A percentile compares a stretch with the other conserved stretches of the same genome.
Conservation (phyloP, 1,140 invertebrate species). For the Asbolus verrucosus region DNA sequence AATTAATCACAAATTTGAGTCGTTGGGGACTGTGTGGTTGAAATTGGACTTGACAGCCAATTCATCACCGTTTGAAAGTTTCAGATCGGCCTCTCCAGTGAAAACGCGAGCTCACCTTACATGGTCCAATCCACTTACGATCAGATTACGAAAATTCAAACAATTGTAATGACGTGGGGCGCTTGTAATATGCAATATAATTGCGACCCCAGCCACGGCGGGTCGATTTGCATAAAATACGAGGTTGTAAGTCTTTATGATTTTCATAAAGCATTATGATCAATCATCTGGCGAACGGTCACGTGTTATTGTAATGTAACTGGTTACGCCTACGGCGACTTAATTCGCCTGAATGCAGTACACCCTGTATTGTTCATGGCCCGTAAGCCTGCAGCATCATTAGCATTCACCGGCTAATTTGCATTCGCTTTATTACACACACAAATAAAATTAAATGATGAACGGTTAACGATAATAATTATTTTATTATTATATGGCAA, state of each 20-base stretch:
- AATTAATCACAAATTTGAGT: too few relatives aligned
- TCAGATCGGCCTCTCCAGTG: too few relatives aligned
- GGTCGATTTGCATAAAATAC: conserved; percentile 39
- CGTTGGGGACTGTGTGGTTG: too few relatives aligned
- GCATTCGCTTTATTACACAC: conserved; percentile 16
- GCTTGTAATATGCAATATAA: too few relatives aligned
- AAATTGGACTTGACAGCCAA: too few relatives aligned
- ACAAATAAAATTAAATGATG: not conserved
- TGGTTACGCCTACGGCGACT: conserved; percentile 15
- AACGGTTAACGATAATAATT: not conserved
- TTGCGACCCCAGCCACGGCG: not conserved
- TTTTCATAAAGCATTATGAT: conserved; percentile 33
- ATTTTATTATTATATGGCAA: conserved; percentile 13
- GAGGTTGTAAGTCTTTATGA: not conserved
- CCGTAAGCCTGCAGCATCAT: not conserved
- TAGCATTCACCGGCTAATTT: conserved; percentile 18
- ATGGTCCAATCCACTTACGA: too few relatives aligned
- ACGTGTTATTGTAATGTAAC: conserved; percentile 36
- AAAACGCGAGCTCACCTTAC: too few relatives aligned
- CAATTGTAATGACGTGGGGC: not conserved
- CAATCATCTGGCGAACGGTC: conserved; percentile 32
- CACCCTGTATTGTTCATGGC: conserved; percentile 15
- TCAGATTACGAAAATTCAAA: too few relatives aligned
- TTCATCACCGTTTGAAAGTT: too few relatives aligned
- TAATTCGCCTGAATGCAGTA: not conserved